phyloP scores from a whole-genome alignment of 1,140 invertebrate genomes.

The Eufriesea mexicana region DNA sequence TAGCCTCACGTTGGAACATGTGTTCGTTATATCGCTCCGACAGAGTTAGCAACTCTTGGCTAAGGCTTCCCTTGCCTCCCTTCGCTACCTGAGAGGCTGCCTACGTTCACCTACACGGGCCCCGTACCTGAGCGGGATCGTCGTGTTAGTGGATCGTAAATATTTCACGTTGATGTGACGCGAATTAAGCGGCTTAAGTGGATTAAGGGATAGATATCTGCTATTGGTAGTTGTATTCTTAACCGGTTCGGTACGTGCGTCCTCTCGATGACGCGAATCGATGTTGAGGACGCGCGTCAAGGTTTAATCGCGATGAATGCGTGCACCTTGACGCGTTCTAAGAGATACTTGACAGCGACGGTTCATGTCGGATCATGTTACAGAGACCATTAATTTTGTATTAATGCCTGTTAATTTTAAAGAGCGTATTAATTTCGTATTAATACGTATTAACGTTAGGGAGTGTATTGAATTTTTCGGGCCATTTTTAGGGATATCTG shows the following conservation, averaged over 20 bases:
- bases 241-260: constrained; percentile 28
- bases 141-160: constrained; percentile 73
- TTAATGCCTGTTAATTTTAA: too few species aligned
- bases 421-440: too few species aligned
- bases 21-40: constrained; percentile 79
- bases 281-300: constrained; percentile 26
- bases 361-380: too few species aligned
- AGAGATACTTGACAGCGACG: too few species aligned
- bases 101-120: constrained; percentile 45
- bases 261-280: constrained; percentile 22
- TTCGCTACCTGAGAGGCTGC: constrained; percentile 45
- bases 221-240: constrained; percentile 59
- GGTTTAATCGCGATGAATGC: background rate
- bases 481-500: too few species aligned
- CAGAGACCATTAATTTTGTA: too few species aligned
- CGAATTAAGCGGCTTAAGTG: constrained; percentile 80
- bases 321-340: background rate
- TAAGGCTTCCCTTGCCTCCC: constrained; percentile 71
- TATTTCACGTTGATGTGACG: constrained; percentile 81
- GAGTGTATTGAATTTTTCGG: too few species aligned
- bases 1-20: constrained; percentile 79
- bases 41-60: constrained; percentile 77
- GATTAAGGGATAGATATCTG: constrained; percentile 73
- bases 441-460: too few species aligned
- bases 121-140: constrained; percentile 43